A percentile compares a stretch with the other conserved stretches of the same genome.
phyloP scores from a whole-genome alignment of 2,797 vertebrate species.

The Echiichthys vipera region DNA sequence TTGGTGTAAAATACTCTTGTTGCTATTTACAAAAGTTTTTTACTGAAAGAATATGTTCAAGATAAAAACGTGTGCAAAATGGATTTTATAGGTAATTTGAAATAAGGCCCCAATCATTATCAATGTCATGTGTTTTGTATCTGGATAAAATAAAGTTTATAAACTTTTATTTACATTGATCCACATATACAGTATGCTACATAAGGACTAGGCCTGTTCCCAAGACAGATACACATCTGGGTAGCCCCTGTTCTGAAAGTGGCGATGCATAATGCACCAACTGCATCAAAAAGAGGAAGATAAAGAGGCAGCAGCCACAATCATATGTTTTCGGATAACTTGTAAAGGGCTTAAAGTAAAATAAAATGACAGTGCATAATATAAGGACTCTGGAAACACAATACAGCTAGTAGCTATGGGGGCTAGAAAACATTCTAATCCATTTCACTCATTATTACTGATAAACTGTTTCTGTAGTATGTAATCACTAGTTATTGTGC shows the following conservation, averaged over 20 bases:
- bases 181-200: neutral
- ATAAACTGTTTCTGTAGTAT: neutral
- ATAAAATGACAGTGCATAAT: neutral
- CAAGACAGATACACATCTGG: neutral
- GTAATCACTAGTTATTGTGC: neutral
- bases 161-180: neutral
- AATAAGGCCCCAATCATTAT: neutral
- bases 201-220: neutral
- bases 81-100: neutral
- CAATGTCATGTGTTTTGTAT: neutral
- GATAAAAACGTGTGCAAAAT: neutral
- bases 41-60: neutral
- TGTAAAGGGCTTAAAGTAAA: neutral
- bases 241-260: neutral
- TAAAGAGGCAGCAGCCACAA: neutral
- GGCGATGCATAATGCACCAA: slow-evolving; percentile 1
- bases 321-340: neutral
- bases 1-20: slow-evolving; percentile 1
- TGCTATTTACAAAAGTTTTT: neutral
- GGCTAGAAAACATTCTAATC: neutral
- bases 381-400: neutral
- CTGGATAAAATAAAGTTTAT: neutral
- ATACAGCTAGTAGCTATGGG: neutral
- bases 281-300: neutral
- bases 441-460: neutral